phyloP scores from a whole-genome alignment of 2,888 invertebrate species.

The Eristalis arbustorum region DNA sequence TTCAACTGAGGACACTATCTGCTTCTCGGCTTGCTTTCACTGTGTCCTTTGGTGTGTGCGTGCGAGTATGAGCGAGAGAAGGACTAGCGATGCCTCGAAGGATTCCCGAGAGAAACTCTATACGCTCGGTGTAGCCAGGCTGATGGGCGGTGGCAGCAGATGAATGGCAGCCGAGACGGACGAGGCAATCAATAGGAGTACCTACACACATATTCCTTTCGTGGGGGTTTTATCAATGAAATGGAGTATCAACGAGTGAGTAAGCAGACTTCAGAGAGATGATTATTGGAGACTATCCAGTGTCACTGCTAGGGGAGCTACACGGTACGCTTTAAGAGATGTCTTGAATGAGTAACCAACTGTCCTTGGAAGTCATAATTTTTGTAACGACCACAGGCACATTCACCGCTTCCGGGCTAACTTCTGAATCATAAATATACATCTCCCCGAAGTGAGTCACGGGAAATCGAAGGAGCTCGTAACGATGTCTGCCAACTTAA shows the following conservation, averaged over 20 bases:
- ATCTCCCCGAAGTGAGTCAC: background rate
- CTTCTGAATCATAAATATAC: background rate
- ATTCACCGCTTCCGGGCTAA: background rate
- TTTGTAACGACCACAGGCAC: background rate
- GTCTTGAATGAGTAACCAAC: background rate
- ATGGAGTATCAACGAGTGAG: constrained; percentile 37
- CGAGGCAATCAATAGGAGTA: constrained; percentile 40
- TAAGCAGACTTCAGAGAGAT: constrained; percentile 31
- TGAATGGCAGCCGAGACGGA: constrained; percentile 4
- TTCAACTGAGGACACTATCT: background rate
- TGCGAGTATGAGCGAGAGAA: background rate
- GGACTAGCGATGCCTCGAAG: background rate
- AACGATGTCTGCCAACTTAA: background rate
- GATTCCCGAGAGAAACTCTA: background rate
- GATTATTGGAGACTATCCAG: constrained; percentile 23
- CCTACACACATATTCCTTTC: background rate
- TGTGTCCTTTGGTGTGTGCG: background rate
- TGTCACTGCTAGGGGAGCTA: background rate
- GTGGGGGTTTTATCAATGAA: constrained; percentile 52
- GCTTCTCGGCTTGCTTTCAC: background rate
- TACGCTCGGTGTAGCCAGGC: background rate
- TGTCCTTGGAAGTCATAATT: background rate
- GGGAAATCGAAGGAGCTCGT: background rate
- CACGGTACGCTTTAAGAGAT: background rate
- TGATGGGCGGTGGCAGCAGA: constrained; percentile 13